Percentiles rank a stretch among this genome's conserved stretches.
phyloP scores from a whole-genome alignment of 2,888 invertebrate species.

The Luperina testacea region DNA sequence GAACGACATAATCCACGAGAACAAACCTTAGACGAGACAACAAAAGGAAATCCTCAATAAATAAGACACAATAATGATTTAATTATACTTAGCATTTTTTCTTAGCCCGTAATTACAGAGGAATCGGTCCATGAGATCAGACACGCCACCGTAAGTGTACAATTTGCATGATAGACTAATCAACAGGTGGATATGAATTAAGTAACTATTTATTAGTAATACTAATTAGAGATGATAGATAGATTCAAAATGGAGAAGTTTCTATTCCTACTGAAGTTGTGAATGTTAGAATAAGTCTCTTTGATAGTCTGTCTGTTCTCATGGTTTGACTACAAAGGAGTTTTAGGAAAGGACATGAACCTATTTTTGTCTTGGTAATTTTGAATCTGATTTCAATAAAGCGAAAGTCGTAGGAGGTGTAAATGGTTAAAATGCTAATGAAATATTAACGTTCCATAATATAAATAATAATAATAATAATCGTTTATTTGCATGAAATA shows the following conservation, averaged over 20 bases:
- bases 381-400: not conserved
- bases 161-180: slow-evolving; percentile 65
- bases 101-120: slow-evolving; percentile 46
- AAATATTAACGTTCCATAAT: not conserved
- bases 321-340: too few relatives aligned
- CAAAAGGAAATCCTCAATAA: slow-evolving; percentile 35
- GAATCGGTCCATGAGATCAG: slow-evolving; percentile 68
- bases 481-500: too few relatives aligned
- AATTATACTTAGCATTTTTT: slow-evolving; percentile 46
- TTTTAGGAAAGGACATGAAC: too few relatives aligned
- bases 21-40: not conserved
- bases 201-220: not conserved
- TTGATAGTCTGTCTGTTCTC: not conserved
- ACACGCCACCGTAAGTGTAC: slow-evolving; percentile 63
- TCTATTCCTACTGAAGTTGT: not conserved
- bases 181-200: slow-evolving; percentile 17
- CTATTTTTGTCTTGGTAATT: not conserved
- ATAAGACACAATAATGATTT: slow-evolving; percentile 24
- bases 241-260: not conserved
- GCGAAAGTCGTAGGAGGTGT: not conserved
- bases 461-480: too few relatives aligned
- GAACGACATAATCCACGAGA: slow-evolving; percentile 15
- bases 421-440: not conserved
- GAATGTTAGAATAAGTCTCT: not conserved
- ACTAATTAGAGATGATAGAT: slow-evolving; percentile 7